Conservation (phyloP, 1,140 invertebrate genomes). For the Zophobas atratus region DNA sequence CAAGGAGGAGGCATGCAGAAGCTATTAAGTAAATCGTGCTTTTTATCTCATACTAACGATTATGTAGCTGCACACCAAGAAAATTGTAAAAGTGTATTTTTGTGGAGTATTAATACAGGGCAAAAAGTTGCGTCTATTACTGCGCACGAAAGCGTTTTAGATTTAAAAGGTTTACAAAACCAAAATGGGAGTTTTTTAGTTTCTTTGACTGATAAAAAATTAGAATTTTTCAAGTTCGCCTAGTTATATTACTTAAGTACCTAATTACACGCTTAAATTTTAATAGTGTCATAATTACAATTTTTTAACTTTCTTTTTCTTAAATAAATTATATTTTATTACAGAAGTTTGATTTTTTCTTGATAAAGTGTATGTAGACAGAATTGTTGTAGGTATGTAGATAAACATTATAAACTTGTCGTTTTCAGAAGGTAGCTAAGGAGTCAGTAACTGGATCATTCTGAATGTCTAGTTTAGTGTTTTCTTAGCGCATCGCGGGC, state of each 20-base stretch:
- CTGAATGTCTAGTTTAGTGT: no score
- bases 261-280: no score
- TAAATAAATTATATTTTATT: no score
- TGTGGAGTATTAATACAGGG: slow-evolving; percentile 78
- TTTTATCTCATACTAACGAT: slow-evolving; percentile 72
- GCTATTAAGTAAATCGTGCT: slow-evolving; percentile 75
- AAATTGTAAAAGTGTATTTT: slow-evolving; percentile 72
- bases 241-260: neutral
- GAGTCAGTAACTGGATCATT: no score
- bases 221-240: slow-evolving; percentile 64
- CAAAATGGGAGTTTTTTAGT: slow-evolving; percentile 57
- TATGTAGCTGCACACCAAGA: slow-evolving; percentile 80
- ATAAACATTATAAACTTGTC: no score
- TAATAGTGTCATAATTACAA: no score
- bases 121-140: slow-evolving; percentile 57
- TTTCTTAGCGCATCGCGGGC: no score
- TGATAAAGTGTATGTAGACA: no score
- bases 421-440: no score
- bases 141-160: slow-evolving; percentile 60
- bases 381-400: no score
- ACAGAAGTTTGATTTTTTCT: no score
- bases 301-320: no score
- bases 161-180: slow-evolving; percentile 60
- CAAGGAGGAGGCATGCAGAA: slow-evolving; percentile 76
- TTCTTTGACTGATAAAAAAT: slow-evolving; percentile 62